Conservation (phyloP, 1,140 invertebrate species). For the Lepidurus packardi region DNA sequence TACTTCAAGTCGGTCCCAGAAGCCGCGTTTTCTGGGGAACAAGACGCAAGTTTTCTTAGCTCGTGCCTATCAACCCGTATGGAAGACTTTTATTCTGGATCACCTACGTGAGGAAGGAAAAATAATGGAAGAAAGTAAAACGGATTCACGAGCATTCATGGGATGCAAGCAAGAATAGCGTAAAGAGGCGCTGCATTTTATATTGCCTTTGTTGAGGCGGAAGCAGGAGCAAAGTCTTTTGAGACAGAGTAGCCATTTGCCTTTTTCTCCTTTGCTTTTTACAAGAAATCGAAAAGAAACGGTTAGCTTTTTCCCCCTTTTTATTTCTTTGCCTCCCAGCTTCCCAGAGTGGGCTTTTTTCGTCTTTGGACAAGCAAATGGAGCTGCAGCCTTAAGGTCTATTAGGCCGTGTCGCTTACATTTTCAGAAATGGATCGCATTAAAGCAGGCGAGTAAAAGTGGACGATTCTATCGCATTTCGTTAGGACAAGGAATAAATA, state of each 20-base stretch:
- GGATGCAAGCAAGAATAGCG: neutral
- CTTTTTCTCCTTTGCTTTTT: neutral
- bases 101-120: constrained; percentile 5
- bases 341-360: neutral
- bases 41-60: constrained; percentile 19
- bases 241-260: neutral
- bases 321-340: neutral
- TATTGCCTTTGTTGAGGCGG: constrained; percentile 17
- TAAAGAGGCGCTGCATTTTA: constrained; percentile 9
- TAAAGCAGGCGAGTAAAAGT: neutral
- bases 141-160: neutral
- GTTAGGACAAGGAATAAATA: too few relatives aligned
- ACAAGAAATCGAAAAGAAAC: neutral
- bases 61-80: constrained; percentile 13
- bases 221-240: neutral
- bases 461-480: too few relatives aligned
- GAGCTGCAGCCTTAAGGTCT: neutral
- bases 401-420: neutral
- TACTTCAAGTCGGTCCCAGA: constrained; percentile 8
- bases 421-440: neutral
- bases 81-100: constrained; percentile 16
- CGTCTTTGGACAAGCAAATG: neutral
- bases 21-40: neutral
- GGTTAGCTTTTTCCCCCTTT: neutral
- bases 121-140: constrained; percentile 8